These are phyloP conservation scores for Synanthedon tipuliformis DNA, from an alignment of 2,888 invertebrate species.

Conservation along the genomic window DNA sequence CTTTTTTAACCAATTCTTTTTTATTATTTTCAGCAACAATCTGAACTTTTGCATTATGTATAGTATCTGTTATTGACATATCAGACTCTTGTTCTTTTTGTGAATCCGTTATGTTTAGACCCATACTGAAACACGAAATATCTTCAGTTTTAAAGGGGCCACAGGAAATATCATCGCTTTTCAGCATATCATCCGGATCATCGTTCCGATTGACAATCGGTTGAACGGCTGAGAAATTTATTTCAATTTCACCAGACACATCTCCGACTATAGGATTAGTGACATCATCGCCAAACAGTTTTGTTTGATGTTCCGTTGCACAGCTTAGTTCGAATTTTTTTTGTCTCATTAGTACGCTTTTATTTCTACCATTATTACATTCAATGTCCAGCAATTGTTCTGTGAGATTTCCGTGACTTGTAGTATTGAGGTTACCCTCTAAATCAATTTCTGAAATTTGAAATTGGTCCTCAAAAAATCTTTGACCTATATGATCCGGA, in stretches of 20 bases:
- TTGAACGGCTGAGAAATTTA: conserved; percentile 44
- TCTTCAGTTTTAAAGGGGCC: conserved; percentile 17
- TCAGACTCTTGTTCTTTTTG: conserved; percentile 31
- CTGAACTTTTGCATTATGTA: conserved; percentile 39
- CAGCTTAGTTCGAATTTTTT: conserved; percentile 42
- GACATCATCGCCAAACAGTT: conserved; percentile 37
- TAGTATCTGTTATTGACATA: conserved; percentile 55
- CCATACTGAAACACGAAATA: conserved; percentile 45
- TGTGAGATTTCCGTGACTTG: conserved; percentile 30
- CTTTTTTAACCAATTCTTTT: conserved; percentile 15
- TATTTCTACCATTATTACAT: conserved; percentile 19
- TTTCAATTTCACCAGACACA: conserved; percentile 34
- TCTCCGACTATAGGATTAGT: conserved; percentile 27
- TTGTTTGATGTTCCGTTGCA: conserved; percentile 39
- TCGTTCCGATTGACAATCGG: conserved; percentile 22
- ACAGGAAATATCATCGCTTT: conserved; percentile 19
- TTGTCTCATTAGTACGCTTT: conserved; percentile 24
- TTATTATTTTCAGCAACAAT: conserved; percentile 26
- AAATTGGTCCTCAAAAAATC: conserved; percentile 48
- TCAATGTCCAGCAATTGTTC: conserved; percentile 35
- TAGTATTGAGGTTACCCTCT: conserved; percentile 16
- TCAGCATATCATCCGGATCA: conserved; percentile 45
- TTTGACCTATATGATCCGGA: conserved; percentile 40
- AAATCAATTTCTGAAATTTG: conserved; percentile 37
- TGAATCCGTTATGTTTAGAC: conserved; percentile 40